Evolutionary conservation across 2,113 vertebrate genomes (phyloP).

Genomic region (Arothron firmamentum): DNA sequence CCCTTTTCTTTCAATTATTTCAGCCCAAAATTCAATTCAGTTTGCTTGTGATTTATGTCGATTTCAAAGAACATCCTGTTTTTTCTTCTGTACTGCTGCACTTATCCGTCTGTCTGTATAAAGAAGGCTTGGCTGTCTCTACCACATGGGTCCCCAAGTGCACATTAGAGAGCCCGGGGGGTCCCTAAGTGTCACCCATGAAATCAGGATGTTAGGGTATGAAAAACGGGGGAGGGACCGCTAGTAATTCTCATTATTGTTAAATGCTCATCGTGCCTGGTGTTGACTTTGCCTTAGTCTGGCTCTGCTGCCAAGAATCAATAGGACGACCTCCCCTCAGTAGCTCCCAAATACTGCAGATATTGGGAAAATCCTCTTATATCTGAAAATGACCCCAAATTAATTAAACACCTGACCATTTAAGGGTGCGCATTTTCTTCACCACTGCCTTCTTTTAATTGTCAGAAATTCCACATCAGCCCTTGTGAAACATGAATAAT

Average conservation of each 20-base stretch:
- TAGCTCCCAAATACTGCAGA: constrained; percentile 33
- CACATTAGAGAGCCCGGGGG: constrained; percentile 75
- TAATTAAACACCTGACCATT: constrained; percentile 55
- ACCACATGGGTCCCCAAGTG: constrained; percentile 65
- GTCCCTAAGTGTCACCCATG: constrained; percentile 83
- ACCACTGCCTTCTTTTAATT: constrained; percentile 30
- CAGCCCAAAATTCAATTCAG: constrained; percentile 7
- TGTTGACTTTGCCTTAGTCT: constrained; percentile 63
- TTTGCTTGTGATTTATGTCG: constrained; percentile 20
- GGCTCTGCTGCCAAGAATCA: constrained; percentile 51
- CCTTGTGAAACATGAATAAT: constrained; percentile 45
- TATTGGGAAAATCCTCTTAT: constrained; percentile 47
- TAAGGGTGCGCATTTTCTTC: constrained; percentile 26
- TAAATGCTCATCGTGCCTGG: constrained; percentile 69
- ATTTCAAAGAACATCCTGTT: constrained; percentile 17
- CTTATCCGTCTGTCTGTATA: constrained; percentile 55
- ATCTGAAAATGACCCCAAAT: constrained; percentile 48
- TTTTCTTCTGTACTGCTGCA: constrained; percentile 28
- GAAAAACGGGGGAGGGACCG: constrained; percentile 79
- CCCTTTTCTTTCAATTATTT: neutral
- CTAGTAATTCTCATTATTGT: constrained; percentile 81
- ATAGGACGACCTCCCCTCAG: constrained; percentile 29
- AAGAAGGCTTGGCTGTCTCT: constrained; percentile 60
- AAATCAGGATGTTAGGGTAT: constrained; percentile 84
- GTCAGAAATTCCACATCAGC: constrained; percentile 20